Base-by-base conservation (phyloP, 2,797 vertebrate species). In the Trematomus bernacchii region DNA sequence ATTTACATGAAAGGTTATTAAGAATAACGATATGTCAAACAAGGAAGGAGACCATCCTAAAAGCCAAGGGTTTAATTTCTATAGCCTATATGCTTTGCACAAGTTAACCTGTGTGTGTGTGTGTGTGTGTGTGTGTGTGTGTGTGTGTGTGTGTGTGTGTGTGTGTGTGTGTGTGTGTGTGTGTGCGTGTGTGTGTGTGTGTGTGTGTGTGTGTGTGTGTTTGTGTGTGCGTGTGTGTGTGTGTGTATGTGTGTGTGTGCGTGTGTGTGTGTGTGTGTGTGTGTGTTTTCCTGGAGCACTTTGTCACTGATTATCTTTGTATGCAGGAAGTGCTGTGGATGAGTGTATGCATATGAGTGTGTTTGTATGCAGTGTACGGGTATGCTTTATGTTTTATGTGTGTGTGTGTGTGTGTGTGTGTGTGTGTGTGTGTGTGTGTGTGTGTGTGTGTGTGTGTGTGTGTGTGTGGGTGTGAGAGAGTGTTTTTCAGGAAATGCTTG, bases 401-500 rank as follows among this genome's bases (percentile, higher is more conserved):
- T 30, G 43, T 14, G 47, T 55, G 53, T 1, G 54, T 73, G 6
- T 64, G 19, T 60, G 50, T 63, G 52, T 43, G n/a, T 12, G 18
- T 77, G 30, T 30, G 30, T 30, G 43, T 14, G 47, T 55, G 53
- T 1, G 54, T 73, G 6, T 64, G 19, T 60, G 50, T 63, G 52
- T 43, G n/a, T 12, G 18, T 77, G 30, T 30, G 30, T 30, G 43
- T 14, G 47, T 55, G 53, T 1, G 54, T 73, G 6, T 64, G 19
- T 60, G 50, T 63, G 52, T 43, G n/a, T 12, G 18, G n/a, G n/a
- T n/a, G n/a, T n/a, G n/a, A n/a, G 47, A 43, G 16, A 0, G 50
- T 40, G 53, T 48, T 57, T 68, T 37, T 75, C n/a, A 21, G 80
- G 65, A 75, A 68, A 73, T 67, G 65, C 59, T 44, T 66, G 77